Conservation (phyloP, 2,888 invertebrate genomes). For the Willowsia nigromaculata region DNA sequence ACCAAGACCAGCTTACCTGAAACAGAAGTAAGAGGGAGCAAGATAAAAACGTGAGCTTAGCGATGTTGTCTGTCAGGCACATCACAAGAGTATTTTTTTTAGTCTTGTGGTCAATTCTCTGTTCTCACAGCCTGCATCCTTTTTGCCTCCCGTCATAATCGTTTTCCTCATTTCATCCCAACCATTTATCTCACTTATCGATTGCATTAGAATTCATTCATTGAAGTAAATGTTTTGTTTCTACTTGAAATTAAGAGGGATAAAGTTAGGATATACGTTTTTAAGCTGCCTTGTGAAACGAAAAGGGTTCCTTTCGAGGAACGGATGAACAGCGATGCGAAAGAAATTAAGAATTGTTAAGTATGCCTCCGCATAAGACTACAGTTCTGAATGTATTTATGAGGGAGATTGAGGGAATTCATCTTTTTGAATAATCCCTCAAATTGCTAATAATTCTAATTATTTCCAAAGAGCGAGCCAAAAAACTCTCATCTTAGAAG, state of each 20-base stretch:
- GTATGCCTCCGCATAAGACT: not conserved
- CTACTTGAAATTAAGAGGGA: no score
- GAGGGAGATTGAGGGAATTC: slow-evolving; percentile 9
- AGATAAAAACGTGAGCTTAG: slow-evolving; percentile 26
- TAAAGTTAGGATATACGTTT: no score
- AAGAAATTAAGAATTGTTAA: not conserved
- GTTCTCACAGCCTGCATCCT: slow-evolving; percentile 57
- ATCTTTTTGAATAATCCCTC: slow-evolving; percentile 74
- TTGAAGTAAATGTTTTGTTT: no score
- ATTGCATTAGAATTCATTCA: slow-evolving; percentile 53
- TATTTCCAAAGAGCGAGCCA: slow-evolving; percentile 75
- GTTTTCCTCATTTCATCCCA: slow-evolving; percentile 67
- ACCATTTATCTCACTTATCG: slow-evolving; percentile 72
- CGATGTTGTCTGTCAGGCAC: slow-evolving; percentile 43
- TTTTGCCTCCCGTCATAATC: slow-evolving; percentile 59
- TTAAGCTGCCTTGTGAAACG: not conserved
- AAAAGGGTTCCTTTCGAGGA: slow-evolving; percentile 23
- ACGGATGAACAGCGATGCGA: not conserved
- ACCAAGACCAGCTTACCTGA: not conserved
- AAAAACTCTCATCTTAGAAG: slow-evolving; percentile 65
- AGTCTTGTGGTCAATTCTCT: slow-evolving; percentile 45
- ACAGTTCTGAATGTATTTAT: not conserved
- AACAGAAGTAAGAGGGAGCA: not conserved
- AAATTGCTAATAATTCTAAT: slow-evolving; percentile 79
- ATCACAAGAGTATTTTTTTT: slow-evolving; percentile 27